Evolutionary conservation across 2,113 vertebrate genomes (phyloP), one percentile per base, ranked within the genome.

Genomic region (Jaculus jaculus): DNA sequence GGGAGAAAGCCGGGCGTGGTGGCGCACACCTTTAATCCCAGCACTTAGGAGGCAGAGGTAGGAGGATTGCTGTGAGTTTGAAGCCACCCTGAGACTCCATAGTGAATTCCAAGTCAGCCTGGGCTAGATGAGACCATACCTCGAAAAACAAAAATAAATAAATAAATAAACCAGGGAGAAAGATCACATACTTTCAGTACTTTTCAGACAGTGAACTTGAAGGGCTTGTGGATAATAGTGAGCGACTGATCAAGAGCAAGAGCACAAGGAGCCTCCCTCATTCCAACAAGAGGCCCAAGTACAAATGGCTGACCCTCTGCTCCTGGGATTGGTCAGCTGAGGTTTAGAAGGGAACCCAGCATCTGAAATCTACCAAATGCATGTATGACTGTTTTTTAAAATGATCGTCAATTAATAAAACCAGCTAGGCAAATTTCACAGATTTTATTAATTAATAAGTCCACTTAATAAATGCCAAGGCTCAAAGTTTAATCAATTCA

Each of bases 401-500:
- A 63, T 42, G 26, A 47, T 5, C 61, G 68, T 24, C 61, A 63
- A 54, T 54, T 74, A 47, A 74, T 73, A 78, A 92, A 92, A 13
- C 65, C 54, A 92, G 71, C 61, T 78, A 20, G 61, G 69, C 61
- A 80, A 47, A 71, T 79, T 51, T 69, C 82, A 47, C 42, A 84
- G 61, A 75, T 54, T 86, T 86, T 32, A 74, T 74, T 92, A 42
- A 72, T 60, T 69, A 47, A 74, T 68, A 39, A 84, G 58, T 39
- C 24, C 74, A 71, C 78, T 32, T n/a, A 80, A 74, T 69, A 74
- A 86, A 92, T 69, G 51, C 69, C 51, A 89, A 86, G 37, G 60
- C 65, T 91, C 20, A 58, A 69, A 73, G 37, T 87, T 86, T 87
- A 79, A 61, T 28, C 8, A 72, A 86, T 23, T 90, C n/a, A 78